A percentile compares a stretch with the other conserved stretches of the same genome.
Evolutionary conservation across 2,888 invertebrate species (phyloP).

Genomic region (Didymodactylos carnosus): DNA sequence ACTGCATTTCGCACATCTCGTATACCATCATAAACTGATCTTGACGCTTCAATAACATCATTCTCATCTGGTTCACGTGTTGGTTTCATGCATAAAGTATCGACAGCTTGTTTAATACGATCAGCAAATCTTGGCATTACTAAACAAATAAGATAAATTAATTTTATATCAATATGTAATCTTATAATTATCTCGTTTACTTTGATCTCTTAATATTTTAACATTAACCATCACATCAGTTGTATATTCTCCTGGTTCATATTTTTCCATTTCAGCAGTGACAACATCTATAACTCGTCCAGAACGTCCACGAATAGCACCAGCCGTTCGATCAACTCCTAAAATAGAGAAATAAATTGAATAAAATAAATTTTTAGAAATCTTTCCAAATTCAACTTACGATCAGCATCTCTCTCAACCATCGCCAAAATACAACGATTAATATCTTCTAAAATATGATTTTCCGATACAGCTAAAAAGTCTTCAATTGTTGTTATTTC

Average conservation of each 20-base stretch:
- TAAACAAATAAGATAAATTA: not conserved
- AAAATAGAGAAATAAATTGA: no score
- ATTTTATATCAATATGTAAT: not conserved
- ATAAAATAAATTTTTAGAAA: not conserved
- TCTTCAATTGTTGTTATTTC: slow-evolving; percentile 96
- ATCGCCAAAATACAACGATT: slow-evolving; percentile 87
- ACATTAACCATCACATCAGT: slow-evolving; percentile 86
- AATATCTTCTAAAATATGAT: slow-evolving; percentile 91
- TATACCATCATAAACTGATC: slow-evolving; percentile 87
- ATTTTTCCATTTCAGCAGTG: slow-evolving; percentile 93
- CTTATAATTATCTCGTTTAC: not conserved
- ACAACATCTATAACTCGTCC: slow-evolving; percentile 86
- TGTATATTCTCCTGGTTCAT: slow-evolving; percentile 85
- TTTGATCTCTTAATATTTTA: slow-evolving; percentile 67
- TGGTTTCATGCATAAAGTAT: slow-evolving; percentile 42
- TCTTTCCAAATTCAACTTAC: not conserved
- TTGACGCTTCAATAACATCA: slow-evolving; percentile 75
- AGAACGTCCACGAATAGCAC: slow-evolving; percentile 80
- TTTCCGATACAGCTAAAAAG: slow-evolving; percentile 64
- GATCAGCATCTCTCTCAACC: slow-evolving; percentile 55
- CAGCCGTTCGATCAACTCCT: slow-evolving; percentile 59
- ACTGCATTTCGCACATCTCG: slow-evolving; percentile 85
- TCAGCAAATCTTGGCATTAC: slow-evolving; percentile 93
- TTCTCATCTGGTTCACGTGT: slow-evolving; percentile 69
- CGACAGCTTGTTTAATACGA: slow-evolving; percentile 75